Percentiles rank a stretch among this genome's conserved stretches.
phyloP scores from a whole-genome alignment of 2,888 invertebrate species.

The Orthosia gracilis region DNA sequence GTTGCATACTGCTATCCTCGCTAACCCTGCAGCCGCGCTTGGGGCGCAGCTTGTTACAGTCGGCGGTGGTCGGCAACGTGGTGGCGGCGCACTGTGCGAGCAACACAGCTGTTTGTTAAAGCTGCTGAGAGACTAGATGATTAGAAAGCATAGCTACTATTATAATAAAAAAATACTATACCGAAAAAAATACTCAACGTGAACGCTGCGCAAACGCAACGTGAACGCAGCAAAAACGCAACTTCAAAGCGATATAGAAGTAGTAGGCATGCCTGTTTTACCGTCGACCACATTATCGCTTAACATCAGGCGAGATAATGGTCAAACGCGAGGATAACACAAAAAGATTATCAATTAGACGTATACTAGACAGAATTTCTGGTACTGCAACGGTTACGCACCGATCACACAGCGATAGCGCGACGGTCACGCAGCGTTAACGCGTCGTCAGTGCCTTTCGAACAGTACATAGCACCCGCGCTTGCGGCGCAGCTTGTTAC shows the following conservation, averaged over 20 bases:
- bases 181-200: not conserved
- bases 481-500: slow-evolving; percentile 89
- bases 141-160: not conserved
- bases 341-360: no score
- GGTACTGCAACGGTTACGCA: no score
- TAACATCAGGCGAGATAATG: no score
- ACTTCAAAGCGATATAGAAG: no score
- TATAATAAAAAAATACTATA: not conserved
- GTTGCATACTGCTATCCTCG: slow-evolving; percentile 64
- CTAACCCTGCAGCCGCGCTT: slow-evolving; percentile 92
- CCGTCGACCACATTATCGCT: no score
- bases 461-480: slow-evolving; percentile 82
- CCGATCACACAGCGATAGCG: no score
- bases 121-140: slow-evolving; percentile 86
- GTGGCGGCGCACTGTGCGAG: slow-evolving; percentile 81
- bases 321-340: no score
- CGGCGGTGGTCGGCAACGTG: slow-evolving; percentile 81
- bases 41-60: slow-evolving; percentile 87
- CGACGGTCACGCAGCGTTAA: no score
- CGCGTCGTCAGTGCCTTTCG: no score
- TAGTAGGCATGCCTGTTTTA: no score
- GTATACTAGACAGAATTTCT: no score
- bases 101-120: slow-evolving; percentile 89
- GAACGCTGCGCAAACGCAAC: not conserved
- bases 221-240: no score